phyloP scores from a whole-genome alignment of 2,113 vertebrate species.

The Asarcornis scutulata region DNA sequence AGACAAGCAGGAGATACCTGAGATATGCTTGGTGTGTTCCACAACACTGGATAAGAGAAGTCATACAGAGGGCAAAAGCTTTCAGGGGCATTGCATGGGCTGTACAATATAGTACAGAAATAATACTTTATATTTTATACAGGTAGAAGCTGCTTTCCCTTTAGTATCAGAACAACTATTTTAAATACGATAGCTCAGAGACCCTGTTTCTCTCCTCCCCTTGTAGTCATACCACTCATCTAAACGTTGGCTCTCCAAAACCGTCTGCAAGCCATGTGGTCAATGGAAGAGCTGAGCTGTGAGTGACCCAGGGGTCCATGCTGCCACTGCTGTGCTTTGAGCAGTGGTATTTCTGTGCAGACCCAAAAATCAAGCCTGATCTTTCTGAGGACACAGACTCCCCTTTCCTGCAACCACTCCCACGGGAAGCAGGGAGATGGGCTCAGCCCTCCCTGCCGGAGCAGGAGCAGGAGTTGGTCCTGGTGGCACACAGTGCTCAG shows the following conservation, averaged over 20 bases:
- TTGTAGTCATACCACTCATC: neutral
- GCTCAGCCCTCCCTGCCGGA: fast-evolving
- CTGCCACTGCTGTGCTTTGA: neutral
- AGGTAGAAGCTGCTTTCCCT: neutral
- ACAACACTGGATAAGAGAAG: neutral
- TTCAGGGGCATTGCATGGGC: neutral
- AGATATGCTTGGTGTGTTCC: neutral
- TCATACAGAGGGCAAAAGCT: neutral
- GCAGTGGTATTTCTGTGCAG: neutral
- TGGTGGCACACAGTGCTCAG: neutral
- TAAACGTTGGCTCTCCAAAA: neutral
- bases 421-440: neutral
- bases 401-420: neutral
- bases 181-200: neutral
- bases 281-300: neutral
- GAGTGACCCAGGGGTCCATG: neutral
- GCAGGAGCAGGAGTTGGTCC: neutral
- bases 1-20: neutral
- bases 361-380: neutral
- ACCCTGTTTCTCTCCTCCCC: neutral
- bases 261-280: neutral
- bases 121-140: neutral
- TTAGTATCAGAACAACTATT: neutral
- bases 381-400: fast-evolving
- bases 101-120: neutral